Base-by-base conservation (phyloP, 2,888 invertebrate genomes). In the Rhodophaea formosa region DNA sequence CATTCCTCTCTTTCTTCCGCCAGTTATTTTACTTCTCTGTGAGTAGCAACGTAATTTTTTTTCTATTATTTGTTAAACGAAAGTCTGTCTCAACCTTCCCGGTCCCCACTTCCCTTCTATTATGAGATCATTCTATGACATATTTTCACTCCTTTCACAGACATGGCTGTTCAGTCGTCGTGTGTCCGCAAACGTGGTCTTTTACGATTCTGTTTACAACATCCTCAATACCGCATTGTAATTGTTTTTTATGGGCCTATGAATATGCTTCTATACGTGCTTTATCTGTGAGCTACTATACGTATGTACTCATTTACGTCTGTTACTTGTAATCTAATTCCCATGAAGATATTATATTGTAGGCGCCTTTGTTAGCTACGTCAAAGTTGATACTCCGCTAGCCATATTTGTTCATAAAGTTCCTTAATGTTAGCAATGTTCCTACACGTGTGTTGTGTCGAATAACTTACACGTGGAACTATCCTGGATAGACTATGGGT, bases 191-290 rank as follows among this genome's bases (percentile, higher is more conserved):
- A 62, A 65, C 64, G 64, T 65, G 56, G 30, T 51, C 52, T 61
- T 70, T 71, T 69, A 71, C 64, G 65, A 62, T 61, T 64, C 53
- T 70, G 71, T 71, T 71, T 71, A 69, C 70, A 54, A 53, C 32
- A 5, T 51, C 35, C n/a, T 45, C 14, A 43, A 44, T 43, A 29
- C 42, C 23, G 17, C 44, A 53, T 53, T 39, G 53, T 53, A 44
- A 43, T 43, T 53, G 30, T 43, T 43, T 42, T 53, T 43, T 42
- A 53, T 7, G 17, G 32, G 49, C 49, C 49, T 49, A 32, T 30
- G 5, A 49, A 10, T 49, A 8, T 47, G 44, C 7, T 46, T 15
- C 32, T 32, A 8, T 10, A 49, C 49, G 49, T 49, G 49, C 49
- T 49, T 49, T 49, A 49, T 49, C 49, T 30, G 49, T 10, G 14